Base-by-base conservation (phyloP, 2,888 invertebrate genomes). In the Unio delphinus region DNA sequence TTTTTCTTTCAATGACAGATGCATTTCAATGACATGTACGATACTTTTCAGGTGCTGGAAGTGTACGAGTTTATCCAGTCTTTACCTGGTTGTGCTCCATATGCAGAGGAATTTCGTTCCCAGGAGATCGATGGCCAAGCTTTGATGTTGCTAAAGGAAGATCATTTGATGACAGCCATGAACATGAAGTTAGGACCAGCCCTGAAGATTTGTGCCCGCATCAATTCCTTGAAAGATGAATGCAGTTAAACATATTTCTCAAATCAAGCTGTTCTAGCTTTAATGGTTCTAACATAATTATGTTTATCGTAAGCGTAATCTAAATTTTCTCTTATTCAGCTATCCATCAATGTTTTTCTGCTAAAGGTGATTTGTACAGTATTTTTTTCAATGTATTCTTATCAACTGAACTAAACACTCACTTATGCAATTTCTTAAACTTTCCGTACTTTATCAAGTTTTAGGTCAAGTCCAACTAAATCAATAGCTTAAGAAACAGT, bases 101-200 rank as follows among this genome's bases (percentile, higher is more conserved):
- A 97, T 88, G 97, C 97, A 0, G 97, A 97, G 86, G 97, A 97
- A 88, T 98, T 98, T 91, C 93, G 95, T 18, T 94, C 95, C 85
- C 97, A 98, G 90, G 98, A 98, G 90, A 97, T 98, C 82, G 98
- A 98, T 86, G 98, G 98, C 0, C 97, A 97, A 87, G 98, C 98
- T 0, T 91, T 98, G 73, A 93, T 98, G 91, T 91, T 98, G 67
- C 93, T 98, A 66, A 95, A 96, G 86, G 96, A 96, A 79, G 97
- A 97, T 86, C 98, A 98, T 90, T 92, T 98, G 55, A 97, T 98
- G 91, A 94, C 95, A 79, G 95, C 97, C 11, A 96, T 98, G 92
- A 95, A 94, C 71, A 98, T 98, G 94, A 97, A 98, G 88, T 92
- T 98, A 28, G 98, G 98, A 0, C 98, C 98, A 0, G 98, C 98